Base-by-base conservation (phyloP, 2,888 invertebrate genomes). In the Conus canariensis region DNA sequence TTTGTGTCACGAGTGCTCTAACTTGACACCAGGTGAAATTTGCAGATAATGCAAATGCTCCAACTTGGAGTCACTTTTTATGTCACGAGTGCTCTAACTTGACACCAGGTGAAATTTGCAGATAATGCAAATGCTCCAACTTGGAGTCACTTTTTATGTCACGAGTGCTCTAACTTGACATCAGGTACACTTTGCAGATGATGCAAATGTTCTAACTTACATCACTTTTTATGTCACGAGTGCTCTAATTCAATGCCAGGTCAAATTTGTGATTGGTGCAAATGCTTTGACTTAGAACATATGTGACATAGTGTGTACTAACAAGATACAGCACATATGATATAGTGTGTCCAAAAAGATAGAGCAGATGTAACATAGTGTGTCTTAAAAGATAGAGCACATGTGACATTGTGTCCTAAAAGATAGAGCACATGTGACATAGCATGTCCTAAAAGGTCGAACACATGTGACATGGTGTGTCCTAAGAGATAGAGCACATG, bases 401-500 rank as follows among this genome's bases (percentile, higher is more conserved):
- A 74, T 74, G 19, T 22, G 60, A 10, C 60, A 64, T 64, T 64
- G 9, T 64, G 60, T 30, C 30, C 30, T 30, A 64, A 16, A 64
- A 64, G 12, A 58, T 14, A 83, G 19, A 30, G 7, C 45, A 77
- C 30, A n/a, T n/a, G n/a, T n/a, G n/a, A n/a, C n/a, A n/a, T n/a
- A n/a, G n/a, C n/a, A n/a, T n/a, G n/a, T n/a, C n/a, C n/a, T n/a
- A n/a, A 64, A 12, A 60, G 85, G 16, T 85, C n/a, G 60, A 85
- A 25, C 85, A 60, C 14, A 59, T 59, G 58, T 85, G 85, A 85
- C 85, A 85, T 85, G n/a, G n/a, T 59, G 16, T 82, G 14, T 25
- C 30, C 30, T 25, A 30, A n/a, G 60, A 85, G 85, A 56, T n/a
- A n/a, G 19, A 30, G 14, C 77, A 77, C 30, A 30, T 77, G 25